A percentile compares a stretch with the other conserved stretches of the same genome.
Conservation (phyloP, 2,113 vertebrate genomes). For the Pelecanus crispus region DNA sequence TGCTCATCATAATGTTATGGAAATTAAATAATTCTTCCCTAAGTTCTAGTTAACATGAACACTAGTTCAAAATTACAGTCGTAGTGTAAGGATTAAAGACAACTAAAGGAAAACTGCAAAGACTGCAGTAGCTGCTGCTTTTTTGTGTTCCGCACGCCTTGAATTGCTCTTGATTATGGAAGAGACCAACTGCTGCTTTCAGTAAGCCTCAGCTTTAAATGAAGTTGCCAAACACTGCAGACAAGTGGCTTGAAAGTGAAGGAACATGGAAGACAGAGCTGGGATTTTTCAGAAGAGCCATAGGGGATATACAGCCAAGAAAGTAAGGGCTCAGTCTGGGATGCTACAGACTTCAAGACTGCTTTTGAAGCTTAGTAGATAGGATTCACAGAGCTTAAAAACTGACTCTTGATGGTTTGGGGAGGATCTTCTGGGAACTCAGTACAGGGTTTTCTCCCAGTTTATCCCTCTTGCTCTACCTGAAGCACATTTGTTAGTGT, state of each 20-base stretch:
- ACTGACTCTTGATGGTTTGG: background rate
- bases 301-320: background rate
- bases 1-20: background rate
- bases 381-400: background rate
- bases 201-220: background rate
- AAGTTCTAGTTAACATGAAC: background rate
- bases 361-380: background rate
- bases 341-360: background rate
- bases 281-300: background rate
- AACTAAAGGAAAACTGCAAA: background rate
- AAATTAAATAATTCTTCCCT: slow-evolving; percentile 26
- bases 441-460: background rate
- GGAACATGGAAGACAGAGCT: background rate
- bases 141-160: background rate
- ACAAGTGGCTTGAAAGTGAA: background rate
- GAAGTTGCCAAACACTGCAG: background rate
- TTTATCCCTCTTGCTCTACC: background rate
- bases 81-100: background rate
- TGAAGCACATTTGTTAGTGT: background rate
- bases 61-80: background rate
- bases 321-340: background rate
- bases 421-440: background rate
- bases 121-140: background rate
- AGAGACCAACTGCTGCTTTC: background rate
- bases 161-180: background rate